Percentiles rank a stretch among this genome's conserved stretches.
Evolutionary conservation across 2,113 vertebrate species (phyloP).

Genomic region (Ptyas mucosa): DNA sequence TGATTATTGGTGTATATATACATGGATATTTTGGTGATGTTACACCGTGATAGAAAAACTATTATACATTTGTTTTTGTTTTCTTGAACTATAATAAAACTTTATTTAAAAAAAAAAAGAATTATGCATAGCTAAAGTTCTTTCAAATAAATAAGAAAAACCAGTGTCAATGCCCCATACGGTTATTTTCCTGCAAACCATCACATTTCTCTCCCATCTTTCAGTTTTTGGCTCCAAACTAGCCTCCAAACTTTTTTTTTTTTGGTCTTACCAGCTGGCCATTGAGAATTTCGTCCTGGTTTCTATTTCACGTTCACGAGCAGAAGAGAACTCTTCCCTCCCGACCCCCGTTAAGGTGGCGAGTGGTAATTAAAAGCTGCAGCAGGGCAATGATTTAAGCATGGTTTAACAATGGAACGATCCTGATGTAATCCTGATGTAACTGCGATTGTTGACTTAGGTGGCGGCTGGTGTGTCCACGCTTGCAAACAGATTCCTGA

Average conservation of each 20-base stretch:
- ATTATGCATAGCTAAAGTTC: too few species aligned
- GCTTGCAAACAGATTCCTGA: constrained; percentile 28
- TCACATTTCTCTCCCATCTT: neutral
- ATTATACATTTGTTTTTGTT: too few species aligned
- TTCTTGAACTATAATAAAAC: too few species aligned
- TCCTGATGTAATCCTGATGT: neutral
- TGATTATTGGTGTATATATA: too few species aligned
- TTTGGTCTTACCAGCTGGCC: neutral
- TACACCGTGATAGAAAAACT: too few species aligned
- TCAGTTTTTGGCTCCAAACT: too few species aligned
- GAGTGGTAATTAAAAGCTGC: neutral
- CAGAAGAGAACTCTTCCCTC: neutral
- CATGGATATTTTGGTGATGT: too few species aligned
- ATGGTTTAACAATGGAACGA: neutral
- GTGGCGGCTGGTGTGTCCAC: neutral
- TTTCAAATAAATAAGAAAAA: neutral
- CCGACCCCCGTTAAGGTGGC: neutral
- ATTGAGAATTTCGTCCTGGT: neutral
- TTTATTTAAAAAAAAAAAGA: too few species aligned
- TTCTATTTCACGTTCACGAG: neutral
- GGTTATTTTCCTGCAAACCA: neutral
- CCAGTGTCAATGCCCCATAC: neutral
- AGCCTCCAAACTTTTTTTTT: neutral
- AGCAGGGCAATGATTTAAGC: neutral
- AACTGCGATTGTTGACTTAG: constrained; percentile 26